phyloP scores from a whole-genome alignment of 2,888 invertebrate species.

The Cataglyphis albicans region DNA sequence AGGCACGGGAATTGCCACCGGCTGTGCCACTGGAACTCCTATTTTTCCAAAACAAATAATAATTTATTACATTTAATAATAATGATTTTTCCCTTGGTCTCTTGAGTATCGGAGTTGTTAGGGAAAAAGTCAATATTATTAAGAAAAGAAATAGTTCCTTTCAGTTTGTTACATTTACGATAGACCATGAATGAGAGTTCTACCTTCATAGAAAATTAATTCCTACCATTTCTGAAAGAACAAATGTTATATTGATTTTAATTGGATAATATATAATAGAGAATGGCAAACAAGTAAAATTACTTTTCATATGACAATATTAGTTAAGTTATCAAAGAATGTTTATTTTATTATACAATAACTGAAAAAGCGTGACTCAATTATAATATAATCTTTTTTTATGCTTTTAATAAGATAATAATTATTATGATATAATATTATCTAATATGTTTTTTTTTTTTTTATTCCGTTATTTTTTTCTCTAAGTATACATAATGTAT shows the following conservation, averaged over 20 bases:
- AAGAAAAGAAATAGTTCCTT: neutral
- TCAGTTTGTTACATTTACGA: neutral
- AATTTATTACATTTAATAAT: neutral
- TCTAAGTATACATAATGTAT: neutral
- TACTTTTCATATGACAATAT: too few species aligned
- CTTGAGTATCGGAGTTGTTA: neutral
- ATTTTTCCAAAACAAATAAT: neutral
- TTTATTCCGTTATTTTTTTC: neutral
- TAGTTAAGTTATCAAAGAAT: neutral
- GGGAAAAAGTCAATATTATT: neutral
- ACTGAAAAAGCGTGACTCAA: neutral
- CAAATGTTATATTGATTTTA: neutral
- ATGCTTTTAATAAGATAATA: neutral
- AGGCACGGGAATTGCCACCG: constrained; percentile 88
- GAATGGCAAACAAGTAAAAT: neutral
- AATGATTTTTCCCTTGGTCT: neutral
- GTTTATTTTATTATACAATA: neutral
- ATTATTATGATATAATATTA: neutral
- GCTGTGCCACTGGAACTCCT: constrained; percentile 88
- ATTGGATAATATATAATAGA: neutral
- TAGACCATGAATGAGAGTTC: neutral
- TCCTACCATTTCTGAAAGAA: neutral
- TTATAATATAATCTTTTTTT: neutral
- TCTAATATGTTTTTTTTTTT: neutral
- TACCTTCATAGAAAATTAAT: neutral